These are phyloP conservation scores for Sylvicapra grimmia DNA, from an alignment of 2,113 vertebrate genomes.

Conservation along the genomic window DNA sequence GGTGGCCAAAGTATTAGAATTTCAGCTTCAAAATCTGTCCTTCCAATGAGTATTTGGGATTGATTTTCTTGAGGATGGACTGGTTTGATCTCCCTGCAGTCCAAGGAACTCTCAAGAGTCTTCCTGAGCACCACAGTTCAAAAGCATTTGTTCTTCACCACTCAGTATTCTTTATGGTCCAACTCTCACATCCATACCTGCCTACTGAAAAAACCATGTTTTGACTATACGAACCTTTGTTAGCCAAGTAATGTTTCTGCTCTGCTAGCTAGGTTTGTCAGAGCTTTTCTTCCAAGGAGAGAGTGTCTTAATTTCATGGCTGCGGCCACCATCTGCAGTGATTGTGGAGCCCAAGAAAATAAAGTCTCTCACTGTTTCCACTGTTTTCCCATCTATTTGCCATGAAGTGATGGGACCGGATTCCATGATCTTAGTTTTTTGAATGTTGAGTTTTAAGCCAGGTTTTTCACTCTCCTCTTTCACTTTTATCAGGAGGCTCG, in stretches of 20 bases:
- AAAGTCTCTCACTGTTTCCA: not conserved
- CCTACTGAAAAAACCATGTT: not conserved
- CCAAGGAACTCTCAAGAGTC: not conserved
- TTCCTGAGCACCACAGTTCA: not conserved
- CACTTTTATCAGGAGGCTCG: not conserved
- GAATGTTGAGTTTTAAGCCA: not conserved
- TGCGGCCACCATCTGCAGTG: not conserved
- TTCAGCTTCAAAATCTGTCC: not conserved
- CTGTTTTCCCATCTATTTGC: not conserved
- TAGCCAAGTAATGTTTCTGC: not conserved
- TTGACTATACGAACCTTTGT: not conserved
- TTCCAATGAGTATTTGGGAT: not conserved
- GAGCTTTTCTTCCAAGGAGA: not conserved
- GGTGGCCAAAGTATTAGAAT: not conserved
- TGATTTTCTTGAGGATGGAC: not conserved
- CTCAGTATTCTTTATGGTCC: not conserved
- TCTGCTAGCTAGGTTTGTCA: not conserved
- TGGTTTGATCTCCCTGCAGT: not conserved
- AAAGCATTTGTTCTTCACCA: not conserved
- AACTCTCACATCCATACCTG: not conserved
- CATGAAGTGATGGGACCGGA: not conserved
- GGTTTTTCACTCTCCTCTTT: not conserved
- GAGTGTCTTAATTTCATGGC: not conserved
- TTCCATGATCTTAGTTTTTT: not conserved
- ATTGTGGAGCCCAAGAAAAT: not conserved